Conservation (phyloP, 1,140 invertebrate species). For the Pogonomyrmex californicus region DNA sequence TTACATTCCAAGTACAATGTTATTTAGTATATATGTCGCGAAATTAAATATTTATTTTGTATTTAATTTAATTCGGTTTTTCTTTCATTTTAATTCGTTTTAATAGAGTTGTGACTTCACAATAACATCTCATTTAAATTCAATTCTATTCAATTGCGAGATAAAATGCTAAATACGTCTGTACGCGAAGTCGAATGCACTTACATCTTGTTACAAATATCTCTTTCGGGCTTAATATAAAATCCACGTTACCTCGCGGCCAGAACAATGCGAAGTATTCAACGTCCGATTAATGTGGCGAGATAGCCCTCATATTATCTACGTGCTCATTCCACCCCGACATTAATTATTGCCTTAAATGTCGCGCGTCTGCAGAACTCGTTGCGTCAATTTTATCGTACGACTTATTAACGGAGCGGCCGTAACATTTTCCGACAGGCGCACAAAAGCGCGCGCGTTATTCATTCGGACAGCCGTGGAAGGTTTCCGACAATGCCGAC, state of each 20-base stretch:
- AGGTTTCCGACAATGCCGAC: slow-evolving; percentile 43
- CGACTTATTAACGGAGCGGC: slow-evolving; percentile 51
- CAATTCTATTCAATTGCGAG: not conserved
- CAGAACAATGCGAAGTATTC: not conserved
- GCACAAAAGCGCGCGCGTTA: slow-evolving; percentile 53
- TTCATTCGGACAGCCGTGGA: slow-evolving; percentile 48
- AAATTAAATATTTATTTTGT: not conserved
- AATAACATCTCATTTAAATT: not conserved
- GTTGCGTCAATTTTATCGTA: slow-evolving; percentile 41
- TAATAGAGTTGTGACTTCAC: not conserved
- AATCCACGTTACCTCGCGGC: not conserved
- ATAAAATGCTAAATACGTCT: not conserved
- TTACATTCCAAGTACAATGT: not conserved
- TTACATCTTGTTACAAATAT: not conserved
- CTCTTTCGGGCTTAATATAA: not conserved
- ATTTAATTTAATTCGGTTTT: not conserved
- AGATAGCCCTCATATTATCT: slow-evolving; percentile 23
- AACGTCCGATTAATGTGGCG: slow-evolving; percentile 19
- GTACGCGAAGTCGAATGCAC: not conserved
- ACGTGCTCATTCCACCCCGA: slow-evolving; percentile 2
- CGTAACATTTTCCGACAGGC: slow-evolving; percentile 53
- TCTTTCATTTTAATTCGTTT: not conserved
- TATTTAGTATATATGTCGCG: not conserved
- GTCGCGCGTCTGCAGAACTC: not conserved
- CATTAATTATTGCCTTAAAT: slow-evolving; percentile 52